A percentile compares a stretch with the other conserved stretches of the same genome.
Evolutionary conservation across 2,113 vertebrate genomes (phyloP).

Genomic region (Crotalus tigris): DNA sequence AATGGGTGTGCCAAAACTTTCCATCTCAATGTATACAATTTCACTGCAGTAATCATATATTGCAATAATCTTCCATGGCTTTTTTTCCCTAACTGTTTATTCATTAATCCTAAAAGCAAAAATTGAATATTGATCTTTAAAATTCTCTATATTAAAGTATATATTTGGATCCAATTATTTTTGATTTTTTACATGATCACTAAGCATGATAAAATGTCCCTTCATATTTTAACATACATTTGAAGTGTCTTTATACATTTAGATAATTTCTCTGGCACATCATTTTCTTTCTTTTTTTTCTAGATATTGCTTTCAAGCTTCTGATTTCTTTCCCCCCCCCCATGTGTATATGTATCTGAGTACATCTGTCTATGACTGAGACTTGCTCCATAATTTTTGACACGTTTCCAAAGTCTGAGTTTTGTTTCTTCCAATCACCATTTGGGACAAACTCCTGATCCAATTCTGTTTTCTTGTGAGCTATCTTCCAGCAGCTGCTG

Average conservation of each 20-base stretch:
- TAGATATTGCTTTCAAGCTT: background rate
- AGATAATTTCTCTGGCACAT: background rate
- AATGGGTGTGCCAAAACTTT: background rate
- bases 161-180: background rate
- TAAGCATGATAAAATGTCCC: background rate
- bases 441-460: background rate
- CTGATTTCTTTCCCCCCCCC: background rate
- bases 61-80: background rate
- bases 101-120: background rate
- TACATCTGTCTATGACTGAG: background rate
- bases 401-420: background rate
- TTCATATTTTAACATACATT: background rate
- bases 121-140: background rate
- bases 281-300: background rate
- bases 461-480: background rate
- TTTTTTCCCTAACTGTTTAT: background rate
- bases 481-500: background rate
- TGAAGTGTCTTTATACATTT: background rate
- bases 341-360: background rate
- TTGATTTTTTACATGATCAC: background rate
- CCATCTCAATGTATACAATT: background rate
- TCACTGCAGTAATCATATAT: background rate
- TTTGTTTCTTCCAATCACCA: background rate
- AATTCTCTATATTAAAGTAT: background rate
- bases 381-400: background rate